Evolutionary conservation across 2,113 vertebrate genomes (phyloP), one percentile per base, ranked within the genome.

Genomic region (Plectropomus leopardus): DNA sequence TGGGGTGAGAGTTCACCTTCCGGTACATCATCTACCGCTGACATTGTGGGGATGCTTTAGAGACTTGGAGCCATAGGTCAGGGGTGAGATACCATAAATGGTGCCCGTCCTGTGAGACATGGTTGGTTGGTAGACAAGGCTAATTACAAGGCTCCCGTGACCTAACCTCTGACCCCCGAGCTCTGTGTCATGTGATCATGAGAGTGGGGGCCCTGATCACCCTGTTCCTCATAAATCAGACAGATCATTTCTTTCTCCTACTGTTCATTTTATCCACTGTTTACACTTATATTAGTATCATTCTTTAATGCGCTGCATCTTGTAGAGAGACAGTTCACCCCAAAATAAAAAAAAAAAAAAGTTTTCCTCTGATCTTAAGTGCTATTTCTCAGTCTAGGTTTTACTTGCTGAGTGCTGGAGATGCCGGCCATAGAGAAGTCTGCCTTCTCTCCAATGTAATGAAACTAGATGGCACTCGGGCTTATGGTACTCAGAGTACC

Each of bases 51-150:
- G 78, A 84, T 89, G 87, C 92, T 92, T 92, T 90, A 81, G 82
- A 86, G 82, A 59, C 83, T 66, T 86, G 78, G 77, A 82, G 78
- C 55, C 51, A 86, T 44, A 89, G 87, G 92, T 93, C 90, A 93
- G 79, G 87, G 94, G 89, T 93, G 87, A 92, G 88, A 93, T 94
- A 84, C 90, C 92, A 91, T 84, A 83, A 91, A 92, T 86, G 79
- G 84, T 88, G 59, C 73, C 76, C 76, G 32, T 75, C 53, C 71
- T 82, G 63, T 60, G 80, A 88, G 87, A 86, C 86, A 83, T 87
- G 77, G 90, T 76, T 89, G 83, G 81, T 76, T 64, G 78, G 80
- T 79, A 84, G 80, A 74, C 86, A 87, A n/a, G 86, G 77, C 82
- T 92, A 92, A 92, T 92, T 87, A 86, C 88, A 85, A 69, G 82